A percentile compares a stretch with the other conserved stretches of the same genome.
Conservation (phyloP, 2,888 invertebrate genomes). For the Bedellia somnulentella region DNA sequence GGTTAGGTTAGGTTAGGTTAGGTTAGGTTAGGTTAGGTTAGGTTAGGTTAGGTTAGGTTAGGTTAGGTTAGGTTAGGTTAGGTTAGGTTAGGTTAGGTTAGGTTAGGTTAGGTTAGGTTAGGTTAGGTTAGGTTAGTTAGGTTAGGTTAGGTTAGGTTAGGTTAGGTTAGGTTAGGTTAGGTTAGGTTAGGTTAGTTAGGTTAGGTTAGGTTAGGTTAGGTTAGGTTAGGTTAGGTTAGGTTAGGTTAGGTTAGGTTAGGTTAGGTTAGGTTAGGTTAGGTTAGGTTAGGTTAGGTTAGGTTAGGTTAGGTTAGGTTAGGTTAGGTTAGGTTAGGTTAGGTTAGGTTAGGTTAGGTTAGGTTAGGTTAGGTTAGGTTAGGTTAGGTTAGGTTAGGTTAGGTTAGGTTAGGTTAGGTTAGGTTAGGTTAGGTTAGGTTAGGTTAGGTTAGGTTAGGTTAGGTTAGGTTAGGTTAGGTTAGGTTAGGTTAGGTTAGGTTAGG, state of each 20-base stretch:
- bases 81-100: conserved; percentile 5
- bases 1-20: conserved; percentile 10
- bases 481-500: conserved; percentile 7
- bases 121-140: conserved; percentile 6
- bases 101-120: conserved; percentile 4
- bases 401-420: conserved; percentile 8
- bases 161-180: conserved; percentile 8
- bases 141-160: conserved; percentile 8
- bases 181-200: conserved; percentile 6
- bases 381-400: conserved; percentile 8
- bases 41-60: conserved; percentile 9
- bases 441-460: conserved; percentile 7
- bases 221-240: conserved; percentile 4
- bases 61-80: conserved; percentile 9
- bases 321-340: conserved; percentile 7
- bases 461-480: conserved; percentile 7
- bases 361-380: conserved; percentile 8
- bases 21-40: conserved; percentile 11
- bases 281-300: conserved; percentile 5
- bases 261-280: conserved; percentile 4
- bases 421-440: conserved; percentile 8
- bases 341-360: conserved; percentile 7
- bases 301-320: conserved; percentile 4
- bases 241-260: conserved; percentile 4
- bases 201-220: conserved; percentile 4